Percentiles rank a stretch among this genome's conserved stretches.
These are phyloP conservation scores for Rhabdornis inornatus DNA, from an alignment of 2,113 vertebrate genomes.

Conservation along the genomic window DNA sequence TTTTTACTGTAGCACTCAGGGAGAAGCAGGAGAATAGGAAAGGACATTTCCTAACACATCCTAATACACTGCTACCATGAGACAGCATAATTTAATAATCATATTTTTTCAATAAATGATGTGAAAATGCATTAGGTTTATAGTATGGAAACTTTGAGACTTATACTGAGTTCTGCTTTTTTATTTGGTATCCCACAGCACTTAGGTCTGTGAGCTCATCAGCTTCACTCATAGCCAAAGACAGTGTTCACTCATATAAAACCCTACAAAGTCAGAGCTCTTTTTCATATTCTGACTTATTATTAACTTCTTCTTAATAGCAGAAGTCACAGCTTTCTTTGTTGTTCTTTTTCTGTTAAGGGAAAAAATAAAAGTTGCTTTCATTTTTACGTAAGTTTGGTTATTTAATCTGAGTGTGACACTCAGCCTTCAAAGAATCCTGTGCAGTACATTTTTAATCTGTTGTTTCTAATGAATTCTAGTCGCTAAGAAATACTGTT, in stretches of 20 bases:
- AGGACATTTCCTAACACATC: neutral
- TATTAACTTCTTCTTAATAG: neutral
- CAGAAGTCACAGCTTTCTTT: neutral
- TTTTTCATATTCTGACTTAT: neutral
- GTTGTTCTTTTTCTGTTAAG: neutral
- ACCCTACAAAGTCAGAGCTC: neutral
- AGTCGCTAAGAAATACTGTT: conserved; percentile 24
- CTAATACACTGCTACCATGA: neutral
- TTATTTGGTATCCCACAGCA: neutral
- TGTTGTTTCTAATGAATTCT: conserved; percentile 40
- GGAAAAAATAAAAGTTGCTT: neutral
- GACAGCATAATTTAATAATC: neutral
- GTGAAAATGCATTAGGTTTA: neutral
- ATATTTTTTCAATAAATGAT: neutral
- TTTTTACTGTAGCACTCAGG: neutral
- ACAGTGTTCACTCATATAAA: neutral
- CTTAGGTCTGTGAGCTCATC: neutral
- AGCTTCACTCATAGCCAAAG: neutral
- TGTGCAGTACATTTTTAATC: conserved; percentile 20
- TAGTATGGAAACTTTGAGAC: neutral
- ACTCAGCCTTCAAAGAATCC: conserved; percentile 31
- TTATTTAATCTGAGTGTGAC: conserved; percentile 34
- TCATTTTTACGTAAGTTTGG: neutral
- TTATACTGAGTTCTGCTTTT: neutral
- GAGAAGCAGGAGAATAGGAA: neutral